These are phyloP conservation scores for Hypselothyrea guttata DNA, from an alignment of 2,888 invertebrate genomes.

Conservation along the genomic window DNA sequence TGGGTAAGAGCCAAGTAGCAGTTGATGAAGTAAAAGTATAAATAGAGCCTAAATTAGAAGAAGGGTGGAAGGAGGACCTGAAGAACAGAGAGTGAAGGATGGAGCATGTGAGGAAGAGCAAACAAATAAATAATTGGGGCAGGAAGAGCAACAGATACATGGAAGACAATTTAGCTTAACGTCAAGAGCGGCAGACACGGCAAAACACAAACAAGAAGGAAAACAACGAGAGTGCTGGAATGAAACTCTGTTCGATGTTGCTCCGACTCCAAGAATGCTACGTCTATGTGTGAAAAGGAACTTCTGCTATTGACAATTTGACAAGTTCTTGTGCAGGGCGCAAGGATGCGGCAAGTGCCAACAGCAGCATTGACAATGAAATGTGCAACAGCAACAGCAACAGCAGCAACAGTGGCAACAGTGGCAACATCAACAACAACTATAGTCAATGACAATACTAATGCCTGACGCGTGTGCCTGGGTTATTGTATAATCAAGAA, in stretches of 20 bases:
- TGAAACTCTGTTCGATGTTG: neutral
- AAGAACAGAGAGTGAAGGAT: too few relatives aligned
- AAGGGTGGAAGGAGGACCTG: too few relatives aligned
- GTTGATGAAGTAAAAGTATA: too few relatives aligned
- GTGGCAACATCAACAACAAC: slow-evolving; percentile 42
- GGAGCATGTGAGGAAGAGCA: too few relatives aligned
- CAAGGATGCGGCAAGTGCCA: slow-evolving; percentile 46
- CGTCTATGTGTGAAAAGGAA: slow-evolving; percentile 13
- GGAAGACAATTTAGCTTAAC: too few relatives aligned
- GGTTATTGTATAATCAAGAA: slow-evolving; percentile 55
- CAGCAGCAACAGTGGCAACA: slow-evolving; percentile 32
- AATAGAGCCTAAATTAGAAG: too few relatives aligned
- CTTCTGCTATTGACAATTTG: slow-evolving; percentile 59
- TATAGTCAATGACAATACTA: slow-evolving; percentile 14
- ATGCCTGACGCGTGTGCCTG: slow-evolving; percentile 22
- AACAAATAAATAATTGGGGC: too few relatives aligned
- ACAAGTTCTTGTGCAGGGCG: slow-evolving; percentile 67
- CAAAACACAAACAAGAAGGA: too few relatives aligned
- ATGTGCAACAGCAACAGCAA: slow-evolving; percentile 7
- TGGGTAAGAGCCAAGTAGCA: too few relatives aligned
- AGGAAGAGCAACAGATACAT: too few relatives aligned
- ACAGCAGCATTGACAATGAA: slow-evolving; percentile 36
- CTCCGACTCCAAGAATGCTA: slow-evolving; percentile 1
- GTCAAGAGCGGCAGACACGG: too few relatives aligned
- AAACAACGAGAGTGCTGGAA: neutral